Evolutionary conservation across 1,140 invertebrate species (phyloP).

Genomic region (Belonocnema kinseyi): DNA sequence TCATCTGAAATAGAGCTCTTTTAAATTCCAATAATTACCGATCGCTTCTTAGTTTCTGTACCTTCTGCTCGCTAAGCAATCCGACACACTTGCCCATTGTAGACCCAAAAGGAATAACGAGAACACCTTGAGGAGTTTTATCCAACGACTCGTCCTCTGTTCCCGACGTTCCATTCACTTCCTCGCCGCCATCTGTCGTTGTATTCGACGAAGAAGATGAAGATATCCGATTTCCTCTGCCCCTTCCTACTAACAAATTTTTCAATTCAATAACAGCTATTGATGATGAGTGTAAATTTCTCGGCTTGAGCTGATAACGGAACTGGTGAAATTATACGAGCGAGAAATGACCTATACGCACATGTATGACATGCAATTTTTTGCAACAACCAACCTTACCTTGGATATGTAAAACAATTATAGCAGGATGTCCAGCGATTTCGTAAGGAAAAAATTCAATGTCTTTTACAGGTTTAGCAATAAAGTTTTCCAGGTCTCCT

Average conservation of each 20-base stretch:
- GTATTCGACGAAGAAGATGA: constrained; percentile 58
- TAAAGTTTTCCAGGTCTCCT: too few relatives aligned
- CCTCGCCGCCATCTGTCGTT: constrained; percentile 66
- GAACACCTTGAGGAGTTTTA: constrained; percentile 75
- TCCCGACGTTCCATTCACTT: constrained; percentile 66
- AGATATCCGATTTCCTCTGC: constrained; percentile 56
- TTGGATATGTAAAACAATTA: too few relatives aligned
- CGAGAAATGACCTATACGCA: too few relatives aligned
- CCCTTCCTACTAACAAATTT: constrained; percentile 54
- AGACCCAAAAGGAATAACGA: constrained; percentile 81
- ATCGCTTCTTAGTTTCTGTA: constrained; percentile 56
- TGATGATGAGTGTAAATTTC: too few relatives aligned
- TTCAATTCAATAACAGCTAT: background rate
- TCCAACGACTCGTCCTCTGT: constrained; percentile 67
- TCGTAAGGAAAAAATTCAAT: too few relatives aligned
- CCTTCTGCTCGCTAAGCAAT: constrained; percentile 84
- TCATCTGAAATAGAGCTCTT: background rate
- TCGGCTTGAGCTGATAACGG: too few relatives aligned
- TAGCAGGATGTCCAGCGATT: too few relatives aligned
- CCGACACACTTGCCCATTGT: constrained; percentile 80
- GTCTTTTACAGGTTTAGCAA: too few relatives aligned
- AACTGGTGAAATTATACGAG: too few relatives aligned
- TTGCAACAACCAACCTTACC: too few relatives aligned
- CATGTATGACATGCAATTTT: too few relatives aligned
- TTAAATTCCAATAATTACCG: constrained; percentile 4